Evolutionary conservation across 2,888 invertebrate species (phyloP).

Genomic region (Elysia crispata): DNA sequence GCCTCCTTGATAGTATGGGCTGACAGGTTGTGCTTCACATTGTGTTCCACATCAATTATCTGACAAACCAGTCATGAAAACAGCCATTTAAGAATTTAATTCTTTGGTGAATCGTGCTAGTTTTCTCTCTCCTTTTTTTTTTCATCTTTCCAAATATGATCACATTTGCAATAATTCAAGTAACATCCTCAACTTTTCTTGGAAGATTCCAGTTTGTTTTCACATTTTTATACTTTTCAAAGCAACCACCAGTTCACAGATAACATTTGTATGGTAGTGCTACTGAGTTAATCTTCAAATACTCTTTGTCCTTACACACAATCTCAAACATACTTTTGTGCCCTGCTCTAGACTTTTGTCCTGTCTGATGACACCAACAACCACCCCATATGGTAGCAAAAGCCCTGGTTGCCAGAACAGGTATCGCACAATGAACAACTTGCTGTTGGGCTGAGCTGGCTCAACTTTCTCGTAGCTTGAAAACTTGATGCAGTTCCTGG

Average conservation of each 20-base stretch:
- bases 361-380: slow-evolving; percentile 66
- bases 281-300: too few relatives aligned
- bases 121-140: too few relatives aligned
- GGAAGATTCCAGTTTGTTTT: too few relatives aligned
- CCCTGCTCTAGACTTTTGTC: slow-evolving; percentile 56
- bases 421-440: slow-evolving; percentile 70
- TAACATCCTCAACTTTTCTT: too few relatives aligned
- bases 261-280: too few relatives aligned
- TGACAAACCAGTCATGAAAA: not conserved
- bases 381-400: slow-evolving; percentile 68
- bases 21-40: slow-evolving; percentile 58
- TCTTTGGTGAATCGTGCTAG: too few relatives aligned
- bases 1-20: slow-evolving; percentile 58
- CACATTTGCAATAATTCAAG: too few relatives aligned
- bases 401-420: slow-evolving; percentile 68
- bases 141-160: too few relatives aligned
- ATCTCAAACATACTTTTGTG: slow-evolving; percentile 50
- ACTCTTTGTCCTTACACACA: too few relatives aligned
- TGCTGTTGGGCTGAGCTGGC: slow-evolving; percentile 49
- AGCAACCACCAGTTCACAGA: too few relatives aligned
- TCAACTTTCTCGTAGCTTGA: slow-evolving; percentile 67
- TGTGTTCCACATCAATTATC: slow-evolving; percentile 67
- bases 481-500: slow-evolving; percentile 54
- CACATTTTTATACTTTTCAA: too few relatives aligned
- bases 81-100: too few relatives aligned